Evolutionary conservation across 2,888 invertebrate genomes (phyloP).

Genomic region (Hylaea fasciaria): DNA sequence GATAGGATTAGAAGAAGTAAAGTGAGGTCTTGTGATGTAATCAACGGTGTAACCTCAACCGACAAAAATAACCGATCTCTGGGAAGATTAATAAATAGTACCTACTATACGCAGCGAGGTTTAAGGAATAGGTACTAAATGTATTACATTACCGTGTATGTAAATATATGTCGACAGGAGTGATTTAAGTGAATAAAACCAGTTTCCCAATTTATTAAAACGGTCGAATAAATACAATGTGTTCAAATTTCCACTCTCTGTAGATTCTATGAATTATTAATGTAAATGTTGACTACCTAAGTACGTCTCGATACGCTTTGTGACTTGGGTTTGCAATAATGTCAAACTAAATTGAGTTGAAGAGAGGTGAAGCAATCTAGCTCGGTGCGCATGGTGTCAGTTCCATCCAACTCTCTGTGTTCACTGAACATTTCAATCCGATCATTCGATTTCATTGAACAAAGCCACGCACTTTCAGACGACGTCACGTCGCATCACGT

Average conservation of each 20-base stretch:
- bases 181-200: no score
- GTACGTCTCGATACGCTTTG: constrained; percentile 17
- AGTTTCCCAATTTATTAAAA: no score
- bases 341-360: constrained; percentile 45
- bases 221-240: no score
- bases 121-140: no score
- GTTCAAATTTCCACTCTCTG: neutral
- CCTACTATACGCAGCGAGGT: no score
- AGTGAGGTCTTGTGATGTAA: no score
- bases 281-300: constrained; percentile 8
- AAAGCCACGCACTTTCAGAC: constrained; percentile 45
- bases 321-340: constrained; percentile 37
- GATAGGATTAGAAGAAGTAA: neutral
- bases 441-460: constrained; percentile 62
- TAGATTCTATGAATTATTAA: constrained; percentile 30
- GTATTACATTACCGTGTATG: no score
- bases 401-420: constrained; percentile 49
- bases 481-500: constrained; percentile 10
- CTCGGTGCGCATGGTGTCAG: constrained; percentile 47
- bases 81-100: no score
- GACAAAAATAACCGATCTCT: no score
- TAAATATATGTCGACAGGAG: no score
- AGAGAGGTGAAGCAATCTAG: constrained; percentile 45
- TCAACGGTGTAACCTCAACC: no score
- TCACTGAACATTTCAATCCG: constrained; percentile 63